These are phyloP conservation scores for Hydrotaea diabolus DNA, from an alignment of 2,888 invertebrate species.

Conservation along the genomic window DNA sequence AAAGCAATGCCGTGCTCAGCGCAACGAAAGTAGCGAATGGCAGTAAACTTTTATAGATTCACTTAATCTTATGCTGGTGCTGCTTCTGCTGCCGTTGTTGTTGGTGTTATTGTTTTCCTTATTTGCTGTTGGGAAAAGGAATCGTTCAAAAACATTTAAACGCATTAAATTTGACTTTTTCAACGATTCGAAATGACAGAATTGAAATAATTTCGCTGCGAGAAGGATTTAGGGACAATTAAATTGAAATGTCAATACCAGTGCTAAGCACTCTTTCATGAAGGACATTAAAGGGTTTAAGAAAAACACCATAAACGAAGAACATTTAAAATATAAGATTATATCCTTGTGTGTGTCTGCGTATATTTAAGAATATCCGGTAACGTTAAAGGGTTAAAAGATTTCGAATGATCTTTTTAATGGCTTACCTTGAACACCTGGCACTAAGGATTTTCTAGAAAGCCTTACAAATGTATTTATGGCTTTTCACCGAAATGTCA, in stretches of 20 bases:
- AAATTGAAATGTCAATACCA: conserved; percentile 18
- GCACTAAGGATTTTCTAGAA: no score
- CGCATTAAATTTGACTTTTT: conserved; percentile 55
- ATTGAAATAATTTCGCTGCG: background rate
- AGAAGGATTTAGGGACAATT: conserved; percentile 30
- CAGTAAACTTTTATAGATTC: conserved; percentile 62
- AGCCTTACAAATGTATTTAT: no score
- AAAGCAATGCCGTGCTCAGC: conserved; percentile 1
- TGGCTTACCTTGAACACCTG: background rate
- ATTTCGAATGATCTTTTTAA: background rate
- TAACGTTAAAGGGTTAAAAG: background rate
- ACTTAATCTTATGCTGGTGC: conserved; percentile 23
- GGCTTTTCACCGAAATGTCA: no score
- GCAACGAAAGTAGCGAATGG: conserved; percentile 56
- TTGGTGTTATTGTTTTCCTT: background rate
- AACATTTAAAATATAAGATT: background rate
- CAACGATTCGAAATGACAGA: conserved; percentile 19
- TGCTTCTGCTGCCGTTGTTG: background rate
- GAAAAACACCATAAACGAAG: background rate
- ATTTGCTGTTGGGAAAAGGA: conserved; percentile 1
- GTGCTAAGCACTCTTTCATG: conserved; percentile 10
- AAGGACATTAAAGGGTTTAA: conserved; percentile 2
- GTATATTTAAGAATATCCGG: background rate
- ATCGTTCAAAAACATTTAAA: conserved; percentile 53
- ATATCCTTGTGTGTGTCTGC: background rate